Conservation (phyloP, 2,888 invertebrate genomes). For the Ptychoptera albimana region DNA sequence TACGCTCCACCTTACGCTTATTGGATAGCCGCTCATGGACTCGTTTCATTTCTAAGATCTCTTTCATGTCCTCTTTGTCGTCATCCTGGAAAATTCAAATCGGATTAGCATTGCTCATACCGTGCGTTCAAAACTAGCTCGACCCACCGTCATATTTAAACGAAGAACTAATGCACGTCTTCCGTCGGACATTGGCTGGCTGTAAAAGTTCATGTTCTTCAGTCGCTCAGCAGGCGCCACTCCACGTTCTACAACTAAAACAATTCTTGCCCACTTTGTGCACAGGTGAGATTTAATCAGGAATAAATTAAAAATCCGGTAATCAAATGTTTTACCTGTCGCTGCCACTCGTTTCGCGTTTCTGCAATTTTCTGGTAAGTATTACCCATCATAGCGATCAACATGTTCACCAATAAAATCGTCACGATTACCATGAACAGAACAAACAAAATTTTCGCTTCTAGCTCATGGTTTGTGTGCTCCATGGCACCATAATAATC, state of each 20-base stretch:
- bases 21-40: constrained; percentile 66
- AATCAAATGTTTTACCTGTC: no score
- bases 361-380: constrained; percentile 97
- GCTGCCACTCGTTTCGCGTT: constrained; percentile 94
- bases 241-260: constrained; percentile 92
- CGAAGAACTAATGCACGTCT: constrained; percentile 72
- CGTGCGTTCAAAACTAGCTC: no score
- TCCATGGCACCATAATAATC: constrained; percentile 87
- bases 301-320: no score
- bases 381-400: constrained; percentile 99
- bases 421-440: constrained; percentile 95
- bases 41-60: constrained; percentile 78
- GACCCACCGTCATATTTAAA: constrained; percentile 76
- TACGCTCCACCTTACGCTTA: constrained; percentile 37
- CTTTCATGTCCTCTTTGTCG: constrained; percentile 88
- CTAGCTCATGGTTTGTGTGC: constrained; percentile 71
- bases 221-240: constrained; percentile 77
- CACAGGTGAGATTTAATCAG: no score
- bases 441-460: constrained; percentile 88
- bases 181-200: constrained; percentile 86
- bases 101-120: constrained; percentile 1
- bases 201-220: constrained; percentile 76
- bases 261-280: constrained; percentile 98
- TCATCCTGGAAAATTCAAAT: constrained; percentile 57
- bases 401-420: constrained; percentile 88